Evolutionary conservation across 2,888 invertebrate genomes (phyloP), one percentile per base, ranked within the genome.

Genomic region (Xestia c-nigrum): DNA sequence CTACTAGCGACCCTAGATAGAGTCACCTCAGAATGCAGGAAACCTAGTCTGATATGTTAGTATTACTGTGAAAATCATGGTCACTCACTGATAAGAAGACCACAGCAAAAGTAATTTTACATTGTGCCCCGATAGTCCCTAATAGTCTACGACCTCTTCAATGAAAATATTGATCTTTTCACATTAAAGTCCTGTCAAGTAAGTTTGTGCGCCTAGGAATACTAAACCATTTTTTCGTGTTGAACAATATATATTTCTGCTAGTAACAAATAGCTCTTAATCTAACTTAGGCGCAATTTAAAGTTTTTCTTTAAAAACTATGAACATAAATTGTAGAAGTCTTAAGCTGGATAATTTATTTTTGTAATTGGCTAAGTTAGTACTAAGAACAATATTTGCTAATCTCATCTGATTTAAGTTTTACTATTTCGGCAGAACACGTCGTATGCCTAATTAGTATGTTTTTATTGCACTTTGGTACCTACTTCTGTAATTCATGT

Each of bases 291-390:
- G 50, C 71, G 64, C 70, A 85, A n/a, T 67, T 70, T 43, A 76
- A 65, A 59, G 46, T 63, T 69, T 70, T 70, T 47, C n/a, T 19
- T 59, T 59, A 40, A 67, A 65, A 76, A 82, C 68, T 66, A 76
- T 75, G 65, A 76, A 69, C 68, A 83, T 85, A 83, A 78, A 83
- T 83, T 66, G n/a, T 16, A 12, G 78, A 83, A 74, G 64, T 72
- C 83, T 78, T 80, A 72, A 66, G 43, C 38, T 68, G 31, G 59
- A 55, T 72, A 75, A 77, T 79, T 79, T 72, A 77, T 76, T 79
- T 78, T 61, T 73, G 74, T 76, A 74, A 80, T 86, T 80, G 66
- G 31, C 65, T 21, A 76, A 82, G 55, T 69, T 55, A 43, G 38
- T n/a, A n/a, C 43, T 63, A 57, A 69, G 71, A 73, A 79, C 71